These are phyloP conservation scores for Antheraea yamamai DNA, from an alignment of 2,888 invertebrate genomes.

Conservation along the genomic window DNA sequence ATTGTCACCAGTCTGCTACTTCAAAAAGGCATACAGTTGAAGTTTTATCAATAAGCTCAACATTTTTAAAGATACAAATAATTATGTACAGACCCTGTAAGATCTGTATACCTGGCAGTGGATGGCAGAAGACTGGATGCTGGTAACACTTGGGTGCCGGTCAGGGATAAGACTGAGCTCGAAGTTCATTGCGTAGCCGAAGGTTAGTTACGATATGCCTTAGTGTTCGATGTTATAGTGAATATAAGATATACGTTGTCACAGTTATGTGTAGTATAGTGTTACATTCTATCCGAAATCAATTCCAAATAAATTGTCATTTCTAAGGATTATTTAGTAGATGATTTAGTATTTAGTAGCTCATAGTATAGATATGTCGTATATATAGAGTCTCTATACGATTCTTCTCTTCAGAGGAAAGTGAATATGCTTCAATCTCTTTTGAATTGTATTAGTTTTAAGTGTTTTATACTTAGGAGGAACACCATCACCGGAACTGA, in stretches of 20 bases:
- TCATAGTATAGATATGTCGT: too few relatives aligned
- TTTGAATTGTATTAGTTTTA: neutral
- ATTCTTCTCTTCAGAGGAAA: too few relatives aligned
- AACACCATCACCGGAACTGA: conserved; percentile 82
- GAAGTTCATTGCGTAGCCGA: conserved; percentile 93
- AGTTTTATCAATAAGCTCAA: neutral
- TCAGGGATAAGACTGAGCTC: conserved; percentile 91
- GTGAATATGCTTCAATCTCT: too few relatives aligned
- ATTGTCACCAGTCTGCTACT: neutral
- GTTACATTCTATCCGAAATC: too few relatives aligned
- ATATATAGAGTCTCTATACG: too few relatives aligned
- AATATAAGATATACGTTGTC: neutral
- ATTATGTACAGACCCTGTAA: conserved; percentile 86
- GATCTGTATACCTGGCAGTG: conserved; percentile 92
- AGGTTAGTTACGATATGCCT: conserved; percentile 79
- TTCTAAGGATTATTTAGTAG: too few relatives aligned
- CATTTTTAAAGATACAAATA: neutral
- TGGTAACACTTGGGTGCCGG: conserved; percentile 93
- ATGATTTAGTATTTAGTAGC: too few relatives aligned
- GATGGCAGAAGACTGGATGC: conserved; percentile 93
- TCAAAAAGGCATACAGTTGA: neutral
- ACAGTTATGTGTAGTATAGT: neutral
- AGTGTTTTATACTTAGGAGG: conserved; percentile 75
- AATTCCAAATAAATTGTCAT: too few relatives aligned
- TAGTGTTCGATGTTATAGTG: neutral